These are phyloP conservation scores for Phorcus lineatus DNA, from an alignment of 2,888 invertebrate genomes.

Conservation along the genomic window DNA sequence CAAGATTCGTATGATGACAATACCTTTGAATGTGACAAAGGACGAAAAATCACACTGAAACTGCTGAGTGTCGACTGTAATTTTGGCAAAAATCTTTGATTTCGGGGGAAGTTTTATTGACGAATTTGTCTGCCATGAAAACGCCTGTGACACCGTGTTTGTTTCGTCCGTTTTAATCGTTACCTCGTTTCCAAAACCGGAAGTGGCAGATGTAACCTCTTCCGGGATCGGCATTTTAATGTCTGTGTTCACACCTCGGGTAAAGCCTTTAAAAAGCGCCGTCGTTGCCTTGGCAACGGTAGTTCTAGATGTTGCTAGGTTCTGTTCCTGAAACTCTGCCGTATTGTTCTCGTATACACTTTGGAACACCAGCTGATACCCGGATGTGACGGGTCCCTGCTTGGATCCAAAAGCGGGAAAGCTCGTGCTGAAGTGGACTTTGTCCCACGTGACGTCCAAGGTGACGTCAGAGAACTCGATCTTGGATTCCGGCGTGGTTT, in stretches of 20 bases:
- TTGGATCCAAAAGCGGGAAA: background rate
- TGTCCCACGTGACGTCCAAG: background rate
- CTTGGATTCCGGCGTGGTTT: background rate
- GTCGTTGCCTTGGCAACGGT: constrained; percentile 7
- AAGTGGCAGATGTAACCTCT: background rate
- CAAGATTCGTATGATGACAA: background rate
- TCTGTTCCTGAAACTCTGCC: background rate
- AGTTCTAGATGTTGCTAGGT: background rate
- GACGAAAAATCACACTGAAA: background rate
- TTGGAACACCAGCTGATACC: background rate
- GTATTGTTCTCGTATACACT: background rate
- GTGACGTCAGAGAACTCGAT: background rate
- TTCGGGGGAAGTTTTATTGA: background rate
- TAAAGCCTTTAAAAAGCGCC: background rate
- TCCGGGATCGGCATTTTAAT: background rate
- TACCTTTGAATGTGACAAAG: background rate
- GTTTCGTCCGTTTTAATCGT: background rate
- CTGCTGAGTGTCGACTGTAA: background rate
- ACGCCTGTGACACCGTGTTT: background rate
- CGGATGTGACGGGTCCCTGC: background rate
- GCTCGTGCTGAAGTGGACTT: background rate
- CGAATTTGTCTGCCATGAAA: background rate
- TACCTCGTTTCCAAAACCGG: background rate
- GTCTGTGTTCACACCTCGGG: background rate
- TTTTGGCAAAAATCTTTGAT: background rate